These are phyloP conservation scores for Gouania willdenowi DNA, from an alignment of 2,797 vertebrate species.

Conservation along the genomic window DNA sequence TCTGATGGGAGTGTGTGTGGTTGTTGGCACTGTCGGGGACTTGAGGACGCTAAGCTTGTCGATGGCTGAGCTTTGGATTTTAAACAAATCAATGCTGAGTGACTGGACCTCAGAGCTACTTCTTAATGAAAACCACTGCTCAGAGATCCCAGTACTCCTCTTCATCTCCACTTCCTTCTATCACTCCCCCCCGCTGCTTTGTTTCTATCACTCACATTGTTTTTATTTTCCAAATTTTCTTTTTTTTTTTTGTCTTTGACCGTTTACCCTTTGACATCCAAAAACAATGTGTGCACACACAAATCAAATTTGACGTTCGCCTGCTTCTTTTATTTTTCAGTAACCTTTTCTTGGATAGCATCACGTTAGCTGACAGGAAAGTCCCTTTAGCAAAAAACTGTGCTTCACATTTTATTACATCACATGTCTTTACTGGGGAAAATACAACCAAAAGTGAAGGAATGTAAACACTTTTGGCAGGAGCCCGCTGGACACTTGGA, in stretches of 20 bases:
- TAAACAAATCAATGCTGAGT: constrained; percentile 74
- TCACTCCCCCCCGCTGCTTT: constrained; percentile 2
- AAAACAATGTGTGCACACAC: constrained; percentile 1
- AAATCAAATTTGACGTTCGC: background rate
- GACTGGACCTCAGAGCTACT: constrained; percentile 55
- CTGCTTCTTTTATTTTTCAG: constrained; percentile 7
- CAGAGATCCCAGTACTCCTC: constrained; percentile 26
- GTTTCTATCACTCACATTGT: constrained; percentile 14
- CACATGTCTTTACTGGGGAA: background rate
- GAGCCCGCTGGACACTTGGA: no score
- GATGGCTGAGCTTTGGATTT: constrained; percentile 68
- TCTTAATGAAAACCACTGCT: constrained; percentile 58
- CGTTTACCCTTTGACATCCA: constrained; percentile 8
- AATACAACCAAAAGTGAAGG: constrained; percentile 6
- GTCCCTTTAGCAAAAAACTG: constrained; percentile 10
- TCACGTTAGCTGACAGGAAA: constrained; percentile 18
- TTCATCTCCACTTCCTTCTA: background rate
- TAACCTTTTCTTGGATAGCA: constrained; percentile 17
- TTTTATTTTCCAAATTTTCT: constrained; percentile 25
- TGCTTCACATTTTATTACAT: background rate
- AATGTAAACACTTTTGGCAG: no score
- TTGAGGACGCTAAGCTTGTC: constrained; percentile 42
- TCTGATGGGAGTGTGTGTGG: background rate
- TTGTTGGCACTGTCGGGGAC: constrained; percentile 27
- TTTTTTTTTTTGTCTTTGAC: constrained; percentile 25